Conservation (phyloP, 2,113 vertebrate genomes). For the Trogon surrucura region DNA sequence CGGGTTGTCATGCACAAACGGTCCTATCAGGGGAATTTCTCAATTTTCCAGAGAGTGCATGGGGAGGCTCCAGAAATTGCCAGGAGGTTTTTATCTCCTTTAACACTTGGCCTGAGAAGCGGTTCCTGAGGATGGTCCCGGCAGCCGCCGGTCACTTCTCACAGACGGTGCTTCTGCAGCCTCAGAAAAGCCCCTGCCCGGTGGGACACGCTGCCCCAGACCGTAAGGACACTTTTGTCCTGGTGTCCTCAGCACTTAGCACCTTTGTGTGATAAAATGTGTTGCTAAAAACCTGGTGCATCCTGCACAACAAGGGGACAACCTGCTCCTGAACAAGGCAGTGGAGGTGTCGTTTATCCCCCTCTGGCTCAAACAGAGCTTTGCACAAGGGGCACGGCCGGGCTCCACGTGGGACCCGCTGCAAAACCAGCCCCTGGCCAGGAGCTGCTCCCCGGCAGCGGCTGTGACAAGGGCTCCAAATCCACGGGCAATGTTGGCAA, state of each 20-base stretch:
- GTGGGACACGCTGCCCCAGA: not conserved
- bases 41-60: rapidly evolving
- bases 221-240: not conserved
- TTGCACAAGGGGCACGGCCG: not conserved
- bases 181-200: not conserved
- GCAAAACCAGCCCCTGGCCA: rapidly evolving
- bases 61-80: not conserved
- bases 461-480: not conserved
- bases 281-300: rapidly evolving
- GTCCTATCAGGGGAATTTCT: rapidly evolving
- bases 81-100: not conserved
- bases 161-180: rapidly evolving
- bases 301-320: not conserved
- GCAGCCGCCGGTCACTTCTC: not conserved
- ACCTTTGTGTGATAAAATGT: not conserved
- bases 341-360: not conserved
- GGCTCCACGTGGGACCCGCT: not conserved
- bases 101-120: rapidly evolving
- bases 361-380: not conserved
- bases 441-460: not conserved
- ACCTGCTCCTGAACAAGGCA: not conserved
- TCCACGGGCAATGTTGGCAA: not conserved
- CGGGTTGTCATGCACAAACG: rapidly evolving
- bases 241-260: not conserved
- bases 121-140: not conserved